These are phyloP conservation scores for Eolophus roseicapilla DNA, from an alignment of 2,113 vertebrate species.

Conservation along the genomic window DNA sequence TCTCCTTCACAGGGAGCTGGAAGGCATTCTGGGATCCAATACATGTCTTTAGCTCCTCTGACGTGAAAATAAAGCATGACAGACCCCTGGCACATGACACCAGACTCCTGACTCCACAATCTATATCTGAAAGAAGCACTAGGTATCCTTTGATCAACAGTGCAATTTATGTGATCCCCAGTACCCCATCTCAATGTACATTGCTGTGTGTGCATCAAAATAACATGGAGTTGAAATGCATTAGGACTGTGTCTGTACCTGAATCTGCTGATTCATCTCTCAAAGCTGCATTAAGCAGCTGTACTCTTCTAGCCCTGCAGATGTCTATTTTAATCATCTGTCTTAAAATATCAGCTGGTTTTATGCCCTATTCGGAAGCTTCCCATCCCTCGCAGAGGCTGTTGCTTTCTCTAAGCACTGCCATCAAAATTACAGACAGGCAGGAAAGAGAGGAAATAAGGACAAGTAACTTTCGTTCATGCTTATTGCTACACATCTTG, in stretches of 20 bases:
- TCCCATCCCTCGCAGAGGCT: slow-evolving; percentile 25
- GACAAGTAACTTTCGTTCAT: background rate
- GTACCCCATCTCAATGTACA: background rate
- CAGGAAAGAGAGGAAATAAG: slow-evolving; percentile 34
- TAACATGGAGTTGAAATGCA: background rate
- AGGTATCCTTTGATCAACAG: background rate
- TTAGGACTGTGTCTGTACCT: slow-evolving; percentile 14
- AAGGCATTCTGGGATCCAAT: no score
- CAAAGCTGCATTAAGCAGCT: slow-evolving; percentile 54
- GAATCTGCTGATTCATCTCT: slow-evolving; percentile 60
- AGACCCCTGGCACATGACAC: background rate
- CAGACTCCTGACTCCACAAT: background rate
- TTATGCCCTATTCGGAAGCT: slow-evolving; percentile 15
- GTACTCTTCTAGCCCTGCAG: slow-evolving; percentile 37
- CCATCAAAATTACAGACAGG: slow-evolving; percentile 21
- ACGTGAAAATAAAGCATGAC: background rate
- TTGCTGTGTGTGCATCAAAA: background rate
- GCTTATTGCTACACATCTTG: background rate
- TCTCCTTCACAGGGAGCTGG: background rate
- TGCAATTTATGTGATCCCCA: rapidly evolving
- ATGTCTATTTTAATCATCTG: slow-evolving; percentile 60
- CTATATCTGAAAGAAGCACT: background rate
- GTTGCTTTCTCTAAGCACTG: slow-evolving; percentile 32
- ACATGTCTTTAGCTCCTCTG: background rate
- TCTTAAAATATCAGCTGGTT: slow-evolving; percentile 63